Evolutionary conservation across 1,140 invertebrate genomes (phyloP).

Genomic region (Zaprionus capensis): DNA sequence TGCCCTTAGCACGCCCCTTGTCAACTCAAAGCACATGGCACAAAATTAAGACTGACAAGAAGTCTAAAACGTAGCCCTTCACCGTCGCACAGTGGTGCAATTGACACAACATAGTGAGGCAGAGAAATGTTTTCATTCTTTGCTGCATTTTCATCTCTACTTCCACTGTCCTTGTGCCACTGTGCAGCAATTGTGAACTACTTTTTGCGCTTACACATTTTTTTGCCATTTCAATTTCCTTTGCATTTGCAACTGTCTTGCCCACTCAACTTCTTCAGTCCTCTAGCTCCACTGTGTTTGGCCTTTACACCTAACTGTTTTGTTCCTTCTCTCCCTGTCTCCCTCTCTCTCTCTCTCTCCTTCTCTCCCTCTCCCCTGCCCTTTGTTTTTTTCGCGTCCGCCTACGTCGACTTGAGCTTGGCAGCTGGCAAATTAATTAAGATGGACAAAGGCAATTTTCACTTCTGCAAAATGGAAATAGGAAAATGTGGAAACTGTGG

Average conservation of each 20-base stretch:
- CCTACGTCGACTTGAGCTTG: slow-evolving; percentile 21
- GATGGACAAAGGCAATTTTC: slow-evolving; percentile 76
- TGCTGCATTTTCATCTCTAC: not conserved
- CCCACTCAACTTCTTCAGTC: not conserved
- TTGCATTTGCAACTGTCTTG: not conserved
- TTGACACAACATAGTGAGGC: not conserved
- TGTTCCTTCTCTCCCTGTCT: not conserved
- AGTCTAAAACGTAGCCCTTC: slow-evolving; percentile 41
- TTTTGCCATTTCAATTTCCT: slow-evolving; percentile 1
- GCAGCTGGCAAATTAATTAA: slow-evolving; percentile 73
- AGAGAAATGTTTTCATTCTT: not conserved
- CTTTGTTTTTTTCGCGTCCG: not conserved
- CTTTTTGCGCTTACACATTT: not conserved
- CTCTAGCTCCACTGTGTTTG: slow-evolving; percentile 33
- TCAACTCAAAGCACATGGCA: slow-evolving; percentile 30
- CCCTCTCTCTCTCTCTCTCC: not conserved
- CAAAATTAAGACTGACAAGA: slow-evolving; percentile 77
- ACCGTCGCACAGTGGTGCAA: slow-evolving; percentile 43
- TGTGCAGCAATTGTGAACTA: slow-evolving; percentile 29
- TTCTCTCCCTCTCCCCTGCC: not conserved
- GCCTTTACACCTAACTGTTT: slow-evolving; percentile 15
- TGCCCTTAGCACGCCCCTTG: not conserved
- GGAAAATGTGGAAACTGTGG: slow-evolving; percentile 41
- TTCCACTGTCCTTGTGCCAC: slow-evolving; percentile 10
- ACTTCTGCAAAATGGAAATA: slow-evolving; percentile 30